A percentile compares a stretch with the other conserved stretches of the same genome.
phyloP scores from a whole-genome alignment of 2,113 vertebrate species.

The Collichthys lucidus region DNA sequence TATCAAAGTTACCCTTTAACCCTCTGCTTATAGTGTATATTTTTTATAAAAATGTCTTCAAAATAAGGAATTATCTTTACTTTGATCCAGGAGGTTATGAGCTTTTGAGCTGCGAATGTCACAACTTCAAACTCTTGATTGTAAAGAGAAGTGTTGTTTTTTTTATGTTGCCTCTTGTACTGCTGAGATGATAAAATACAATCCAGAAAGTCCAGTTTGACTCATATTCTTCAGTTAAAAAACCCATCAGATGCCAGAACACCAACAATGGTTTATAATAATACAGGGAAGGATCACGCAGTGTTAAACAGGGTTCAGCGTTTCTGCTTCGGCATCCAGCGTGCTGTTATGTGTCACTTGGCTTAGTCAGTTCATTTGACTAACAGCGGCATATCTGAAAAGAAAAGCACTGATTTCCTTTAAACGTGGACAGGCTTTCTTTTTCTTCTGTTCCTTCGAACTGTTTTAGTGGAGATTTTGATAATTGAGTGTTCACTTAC shows the following conservation, averaged over 20 bases:
- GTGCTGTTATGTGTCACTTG: neutral
- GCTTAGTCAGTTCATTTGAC: neutral
- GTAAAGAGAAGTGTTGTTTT: neutral
- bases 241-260: neutral
- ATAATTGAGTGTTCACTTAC: neutral
- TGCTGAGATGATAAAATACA: neutral
- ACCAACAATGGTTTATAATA: neutral
- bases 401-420: too few relatives aligned
- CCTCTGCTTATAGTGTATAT: neutral
- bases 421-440: neutral
- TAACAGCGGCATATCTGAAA: neutral
- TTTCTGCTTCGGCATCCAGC: neutral
- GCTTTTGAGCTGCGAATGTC: too few relatives aligned
- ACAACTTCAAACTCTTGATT: too few relatives aligned
- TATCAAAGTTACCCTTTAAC: too few relatives aligned
- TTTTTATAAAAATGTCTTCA: neutral
- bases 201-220: neutral
- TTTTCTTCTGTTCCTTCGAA: neutral
- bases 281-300: neutral
- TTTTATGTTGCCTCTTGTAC: neutral
- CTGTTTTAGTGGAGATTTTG: neutral
- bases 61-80: neutral
- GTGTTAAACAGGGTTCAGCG: neutral
- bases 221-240: neutral
- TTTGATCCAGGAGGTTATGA: neutral